phyloP scores from a whole-genome alignment of 1,140 invertebrate species.

The Penaeus japonicus region DNA sequence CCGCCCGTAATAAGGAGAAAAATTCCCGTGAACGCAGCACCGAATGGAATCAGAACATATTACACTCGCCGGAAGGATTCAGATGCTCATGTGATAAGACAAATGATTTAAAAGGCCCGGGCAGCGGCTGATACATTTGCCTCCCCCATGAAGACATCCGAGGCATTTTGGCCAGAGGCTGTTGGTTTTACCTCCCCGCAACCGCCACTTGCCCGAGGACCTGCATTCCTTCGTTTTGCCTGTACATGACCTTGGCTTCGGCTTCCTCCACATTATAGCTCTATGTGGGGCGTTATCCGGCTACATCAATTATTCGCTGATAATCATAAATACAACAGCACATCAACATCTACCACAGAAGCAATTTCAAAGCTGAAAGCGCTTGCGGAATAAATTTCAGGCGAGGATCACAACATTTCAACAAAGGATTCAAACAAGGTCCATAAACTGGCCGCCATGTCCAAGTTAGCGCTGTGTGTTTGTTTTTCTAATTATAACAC shows the following conservation, averaged over 20 bases:
- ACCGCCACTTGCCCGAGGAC: conserved; percentile 51
- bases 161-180: conserved; percentile 53
- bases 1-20: background rate
- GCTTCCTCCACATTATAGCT: background rate
- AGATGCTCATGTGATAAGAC: conserved; percentile 53
- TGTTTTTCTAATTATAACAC: conserved; percentile 57
- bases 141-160: conserved; percentile 56
- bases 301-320: too few relatives aligned
- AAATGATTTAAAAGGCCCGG: conserved; percentile 51
- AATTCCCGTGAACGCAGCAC: background rate
- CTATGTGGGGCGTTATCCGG: too few relatives aligned
- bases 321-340: too few relatives aligned
- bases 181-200: conserved; percentile 56
- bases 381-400: too few relatives aligned
- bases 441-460: conserved; percentile 56
- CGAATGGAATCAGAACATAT: conserved; percentile 43
- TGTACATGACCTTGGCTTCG: conserved; percentile 30
- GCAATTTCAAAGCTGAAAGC: too few relatives aligned
- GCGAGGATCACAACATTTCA: background rate
- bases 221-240: conserved; percentile 51
- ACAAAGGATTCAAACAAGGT: conserved; percentile 41
- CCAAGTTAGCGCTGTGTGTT: conserved; percentile 56
- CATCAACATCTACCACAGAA: too few relatives aligned
- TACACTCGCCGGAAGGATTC: conserved; percentile 43
- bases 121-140: conserved; percentile 53